Conservation (phyloP, 2,113 vertebrate genomes). For the Rousettus leschenaultii region DNA sequence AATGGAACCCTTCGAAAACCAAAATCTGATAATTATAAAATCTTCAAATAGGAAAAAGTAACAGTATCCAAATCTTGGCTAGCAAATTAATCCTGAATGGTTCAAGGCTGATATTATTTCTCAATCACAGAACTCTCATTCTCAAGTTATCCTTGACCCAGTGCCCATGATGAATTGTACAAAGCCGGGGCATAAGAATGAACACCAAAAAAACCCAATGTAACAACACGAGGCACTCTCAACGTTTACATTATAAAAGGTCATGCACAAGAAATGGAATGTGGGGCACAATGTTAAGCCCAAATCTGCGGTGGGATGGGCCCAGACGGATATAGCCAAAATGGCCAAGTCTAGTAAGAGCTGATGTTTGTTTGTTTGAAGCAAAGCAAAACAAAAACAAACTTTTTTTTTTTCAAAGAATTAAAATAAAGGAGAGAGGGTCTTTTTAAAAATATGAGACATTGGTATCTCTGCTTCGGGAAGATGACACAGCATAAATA, state of each 20-base stretch:
- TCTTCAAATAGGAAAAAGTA: neutral
- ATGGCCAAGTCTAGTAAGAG: neutral
- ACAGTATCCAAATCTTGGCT: neutral
- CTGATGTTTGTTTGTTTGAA: neutral
- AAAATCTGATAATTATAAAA: neutral
- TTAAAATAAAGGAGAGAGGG: neutral
- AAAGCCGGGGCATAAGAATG: neutral
- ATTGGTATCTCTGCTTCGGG: neutral
- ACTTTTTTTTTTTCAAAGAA: neutral
- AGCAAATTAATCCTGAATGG: neutral
- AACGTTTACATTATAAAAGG: neutral
- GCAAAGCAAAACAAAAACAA: neutral
- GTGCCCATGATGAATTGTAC: neutral
- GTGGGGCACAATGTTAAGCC: neutral
- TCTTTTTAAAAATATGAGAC: neutral
- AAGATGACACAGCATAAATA: neutral
- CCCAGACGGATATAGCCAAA: neutral
- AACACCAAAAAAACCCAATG: neutral
- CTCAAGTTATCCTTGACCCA: neutral
- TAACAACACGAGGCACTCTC: neutral
- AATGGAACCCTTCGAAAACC: neutral
- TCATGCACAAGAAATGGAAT: neutral
- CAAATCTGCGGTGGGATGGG: neutral
- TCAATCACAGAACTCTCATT: neutral
- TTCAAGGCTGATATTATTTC: neutral